A percentile compares a stretch with the other conserved stretches of the same genome.
These are phyloP conservation scores for Sanderia malayensis DNA, from an alignment of 30 jellyfish, hydroid and myxozoan species.

Conservation along the genomic window DNA sequence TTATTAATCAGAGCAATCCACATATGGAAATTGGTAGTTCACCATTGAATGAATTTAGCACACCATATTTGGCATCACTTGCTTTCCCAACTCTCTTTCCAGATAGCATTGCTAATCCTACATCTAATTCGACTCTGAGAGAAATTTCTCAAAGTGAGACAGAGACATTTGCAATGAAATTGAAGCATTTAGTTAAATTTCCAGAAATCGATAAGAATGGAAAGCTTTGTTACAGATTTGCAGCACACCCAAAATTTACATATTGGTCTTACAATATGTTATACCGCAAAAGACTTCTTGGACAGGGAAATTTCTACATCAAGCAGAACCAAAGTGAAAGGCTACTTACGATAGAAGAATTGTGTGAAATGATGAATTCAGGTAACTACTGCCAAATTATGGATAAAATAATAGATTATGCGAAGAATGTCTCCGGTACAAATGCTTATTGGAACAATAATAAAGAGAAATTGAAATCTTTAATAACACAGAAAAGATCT, in stretches of 20 bases:
- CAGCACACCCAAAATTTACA: constrained; percentile 57
- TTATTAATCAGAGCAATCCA: background rate
- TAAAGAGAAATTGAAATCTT: constrained; percentile 27
- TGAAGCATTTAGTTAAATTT: constrained; percentile 46
- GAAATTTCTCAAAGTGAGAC: constrained; percentile 19
- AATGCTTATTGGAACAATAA: no score
- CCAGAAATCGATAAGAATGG: constrained; percentile 25
- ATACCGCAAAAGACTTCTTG: constrained; percentile 45
- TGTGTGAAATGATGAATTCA: constrained; percentile 28
- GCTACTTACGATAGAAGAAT: no score
- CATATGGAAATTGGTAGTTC: constrained; percentile 21
- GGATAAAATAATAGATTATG: constrained; percentile 37
- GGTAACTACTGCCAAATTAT: constrained; percentile 13
- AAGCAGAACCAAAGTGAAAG: constrained; percentile 39
- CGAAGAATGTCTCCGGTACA: no score
- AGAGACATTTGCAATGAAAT: constrained; percentile 30
- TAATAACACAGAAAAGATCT: constrained; percentile 25
- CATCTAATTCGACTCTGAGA: constrained; percentile 9
- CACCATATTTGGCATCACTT: constrained; percentile 34
- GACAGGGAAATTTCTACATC: constrained; percentile 40
- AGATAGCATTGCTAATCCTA: constrained; percentile 45
- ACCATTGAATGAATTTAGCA: constrained; percentile 42
- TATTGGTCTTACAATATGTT: constrained; percentile 48
- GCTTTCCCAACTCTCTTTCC: constrained; percentile 45
- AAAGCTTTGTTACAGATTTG: constrained; percentile 32